Base-by-base conservation (phyloP, 1,140 invertebrate species). In the Polypedilum vanderplanki region DNA sequence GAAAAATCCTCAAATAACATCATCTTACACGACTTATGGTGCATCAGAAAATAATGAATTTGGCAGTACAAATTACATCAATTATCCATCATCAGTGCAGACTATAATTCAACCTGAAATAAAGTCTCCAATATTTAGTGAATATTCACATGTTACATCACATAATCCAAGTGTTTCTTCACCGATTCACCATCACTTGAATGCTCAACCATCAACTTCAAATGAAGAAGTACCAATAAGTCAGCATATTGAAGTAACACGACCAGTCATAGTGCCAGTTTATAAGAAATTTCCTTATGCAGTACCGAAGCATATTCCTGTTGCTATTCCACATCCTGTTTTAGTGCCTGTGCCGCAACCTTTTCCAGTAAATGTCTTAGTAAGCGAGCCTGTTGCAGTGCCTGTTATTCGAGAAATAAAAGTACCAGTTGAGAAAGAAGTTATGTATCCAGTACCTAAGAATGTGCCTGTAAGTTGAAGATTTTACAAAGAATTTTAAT, bases 231-330 rank as follows among this genome's bases (percentile, higher is more conserved):
- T 22, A 3, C 17, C 65, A 70, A 20, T 70, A 1, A 70, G 65
- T 70, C 65, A 70, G 17, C 65, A 70, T 18, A 22, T 70, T 10
- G 65, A 70, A 70, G 10, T 70, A 0, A 70, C 65, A 22, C 17
- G 20, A 70, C 65, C 65, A 18, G 20, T 70, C 20, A 17, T 10
- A 9, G 65, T 70, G 1, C 65, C 65, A 18, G 20, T 70, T 20
- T 70, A 70, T 70, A 70, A 70, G 65, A 70, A 70, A 70, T 70
- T 70, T 70, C 65, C 65, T 22, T 70, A 20, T 20, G 15, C 65
- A 18, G 65, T 70, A 3, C 9, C 17, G 0, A 70, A 70, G 17
- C 8, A 70, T 7, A 18, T 70, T 20, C 65, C 17, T 20, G 65
- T 70, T 20, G 65, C 65, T 3, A 70, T 70, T 20, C 65, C 65